These are phyloP conservation scores for Pangasius sanitwongsei DNA, from an alignment of 2,797 vertebrate genomes.

Conservation along the genomic window DNA sequence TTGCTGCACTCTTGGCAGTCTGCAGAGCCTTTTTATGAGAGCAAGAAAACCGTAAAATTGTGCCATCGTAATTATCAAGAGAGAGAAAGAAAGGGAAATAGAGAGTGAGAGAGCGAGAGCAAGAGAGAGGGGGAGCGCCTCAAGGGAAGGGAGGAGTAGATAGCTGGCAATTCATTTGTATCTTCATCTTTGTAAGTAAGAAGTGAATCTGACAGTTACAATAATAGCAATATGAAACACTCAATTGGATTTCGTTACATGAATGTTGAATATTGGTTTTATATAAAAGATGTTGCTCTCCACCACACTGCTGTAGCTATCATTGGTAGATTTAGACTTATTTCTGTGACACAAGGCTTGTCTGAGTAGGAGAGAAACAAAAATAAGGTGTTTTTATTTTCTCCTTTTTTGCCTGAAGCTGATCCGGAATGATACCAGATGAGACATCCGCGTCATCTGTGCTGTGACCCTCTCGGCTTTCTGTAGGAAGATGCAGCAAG, in stretches of 20 bases:
- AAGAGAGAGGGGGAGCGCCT: constrained; percentile 31
- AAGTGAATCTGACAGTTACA: constrained; percentile 79
- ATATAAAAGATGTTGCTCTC: constrained; percentile 9
- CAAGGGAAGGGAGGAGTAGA: constrained; percentile 52
- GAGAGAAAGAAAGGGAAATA: constrained; percentile 53
- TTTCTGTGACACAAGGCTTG: constrained; percentile 34
- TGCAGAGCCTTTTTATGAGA: constrained; percentile 71
- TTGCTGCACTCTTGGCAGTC: constrained; percentile 66
- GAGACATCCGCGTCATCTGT: constrained; percentile 32
- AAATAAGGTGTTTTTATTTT: constrained; percentile 21
- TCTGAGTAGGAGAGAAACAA: constrained; percentile 35
- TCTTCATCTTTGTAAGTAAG: constrained; percentile 73
- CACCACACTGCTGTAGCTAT: constrained; percentile 1
- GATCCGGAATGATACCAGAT: constrained; percentile 44
- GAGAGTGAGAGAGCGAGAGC: constrained; percentile 18
- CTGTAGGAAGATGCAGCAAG: constrained; percentile 43
- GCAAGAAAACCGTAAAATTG: constrained; percentile 73
- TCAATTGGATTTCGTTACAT: constrained; percentile 71
- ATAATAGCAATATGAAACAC: constrained; percentile 77
- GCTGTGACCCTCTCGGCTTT: constrained; percentile 45
- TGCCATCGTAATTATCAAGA: constrained; percentile 75
- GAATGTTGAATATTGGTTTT: constrained; percentile 38
- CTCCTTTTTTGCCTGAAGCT: constrained; percentile 25
- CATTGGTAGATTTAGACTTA: constrained; percentile 29
- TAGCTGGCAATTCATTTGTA: constrained; percentile 70